phyloP scores from a whole-genome alignment of 2,888 invertebrate species.

The Synanthedon formicaeformis region DNA sequence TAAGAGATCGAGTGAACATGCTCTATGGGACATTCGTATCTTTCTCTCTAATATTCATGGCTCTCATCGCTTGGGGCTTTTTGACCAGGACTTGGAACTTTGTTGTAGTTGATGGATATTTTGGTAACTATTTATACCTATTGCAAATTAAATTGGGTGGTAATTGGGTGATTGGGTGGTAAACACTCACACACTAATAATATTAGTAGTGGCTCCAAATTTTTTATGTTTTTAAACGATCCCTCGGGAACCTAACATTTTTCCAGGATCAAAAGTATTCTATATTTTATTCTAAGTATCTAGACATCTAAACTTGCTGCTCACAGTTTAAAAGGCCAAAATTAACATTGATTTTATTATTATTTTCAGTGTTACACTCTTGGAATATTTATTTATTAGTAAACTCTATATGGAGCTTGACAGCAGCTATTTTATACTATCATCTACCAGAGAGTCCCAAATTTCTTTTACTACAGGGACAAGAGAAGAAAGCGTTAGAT shows the following conservation, averaged over 20 bases:
- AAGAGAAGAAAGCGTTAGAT: conserved; percentile 29
- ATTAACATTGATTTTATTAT: neutral
- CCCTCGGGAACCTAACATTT: too few species aligned
- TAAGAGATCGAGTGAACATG: conserved; percentile 27
- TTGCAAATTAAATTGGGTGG: too few species aligned
- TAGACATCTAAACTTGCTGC: neutral
- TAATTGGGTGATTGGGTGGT: too few species aligned
- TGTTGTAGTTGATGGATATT: conserved; percentile 21
- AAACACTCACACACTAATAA: too few species aligned
- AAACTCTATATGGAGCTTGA: conserved; percentile 30
- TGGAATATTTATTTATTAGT: conserved; percentile 42
- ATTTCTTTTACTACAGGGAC: conserved; percentile 30
- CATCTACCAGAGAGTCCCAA: conserved; percentile 41
- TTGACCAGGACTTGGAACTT: conserved; percentile 20
- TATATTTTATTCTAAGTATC: too few species aligned
- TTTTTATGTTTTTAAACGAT: neutral
- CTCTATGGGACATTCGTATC: conserved; percentile 25
- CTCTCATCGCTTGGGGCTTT: conserved; percentile 29
- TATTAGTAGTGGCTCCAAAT: too few species aligned
- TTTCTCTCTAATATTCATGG: conserved; percentile 18
- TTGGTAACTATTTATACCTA: conserved; percentile 17
- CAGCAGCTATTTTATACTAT: conserved; percentile 27
- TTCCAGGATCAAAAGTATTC: too few species aligned
- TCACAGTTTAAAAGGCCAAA: neutral
- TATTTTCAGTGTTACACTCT: conserved; percentile 28